phyloP scores from a whole-genome alignment of 2,113 vertebrate genomes.

The Morone chrysops region DNA sequence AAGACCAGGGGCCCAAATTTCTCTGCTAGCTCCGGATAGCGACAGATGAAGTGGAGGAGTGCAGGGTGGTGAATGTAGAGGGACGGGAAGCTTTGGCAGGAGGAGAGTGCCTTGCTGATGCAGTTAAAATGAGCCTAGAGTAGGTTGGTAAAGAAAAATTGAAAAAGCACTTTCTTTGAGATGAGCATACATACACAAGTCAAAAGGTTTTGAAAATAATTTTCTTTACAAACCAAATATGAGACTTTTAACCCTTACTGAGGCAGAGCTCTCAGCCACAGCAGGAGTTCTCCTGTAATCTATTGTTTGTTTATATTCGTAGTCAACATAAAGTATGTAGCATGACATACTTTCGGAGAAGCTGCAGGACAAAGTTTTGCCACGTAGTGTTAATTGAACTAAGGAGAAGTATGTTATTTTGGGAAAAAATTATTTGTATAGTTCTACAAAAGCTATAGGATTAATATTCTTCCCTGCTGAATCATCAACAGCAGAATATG shows the following conservation, averaged over 20 bases:
- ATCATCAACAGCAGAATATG: conserved; percentile 22
- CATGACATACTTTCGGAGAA: conserved; percentile 5
- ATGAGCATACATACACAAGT: conserved; percentile 1
- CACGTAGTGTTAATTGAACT: conserved; percentile 4
- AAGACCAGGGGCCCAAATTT: conserved; percentile 86
- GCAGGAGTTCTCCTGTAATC: conserved; percentile 1
- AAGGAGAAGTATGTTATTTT: neutral
- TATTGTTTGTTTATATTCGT: conserved; percentile 5
- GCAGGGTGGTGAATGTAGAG: conserved; percentile 89
- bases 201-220: conserved; percentile 2
- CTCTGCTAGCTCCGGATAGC: conserved; percentile 87
- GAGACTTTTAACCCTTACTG: neutral
- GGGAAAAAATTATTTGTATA: neutral
- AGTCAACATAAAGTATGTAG: neutral
- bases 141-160: conserved; percentile 17
- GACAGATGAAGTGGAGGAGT: conserved; percentile 89
- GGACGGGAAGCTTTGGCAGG: conserved; percentile 81
- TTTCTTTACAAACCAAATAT: neutral
- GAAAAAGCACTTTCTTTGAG: conserved; percentile 15
- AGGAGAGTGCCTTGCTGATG: conserved; percentile 84
- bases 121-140: conserved; percentile 83
- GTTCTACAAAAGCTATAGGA: conserved; percentile 15
- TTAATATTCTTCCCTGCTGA: conserved; percentile 30
- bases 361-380: neutral
- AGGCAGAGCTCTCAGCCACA: conserved; percentile 6